phyloP scores from a whole-genome alignment of 64 coral and sea anemone species.

The Montipora foliosa region DNA sequence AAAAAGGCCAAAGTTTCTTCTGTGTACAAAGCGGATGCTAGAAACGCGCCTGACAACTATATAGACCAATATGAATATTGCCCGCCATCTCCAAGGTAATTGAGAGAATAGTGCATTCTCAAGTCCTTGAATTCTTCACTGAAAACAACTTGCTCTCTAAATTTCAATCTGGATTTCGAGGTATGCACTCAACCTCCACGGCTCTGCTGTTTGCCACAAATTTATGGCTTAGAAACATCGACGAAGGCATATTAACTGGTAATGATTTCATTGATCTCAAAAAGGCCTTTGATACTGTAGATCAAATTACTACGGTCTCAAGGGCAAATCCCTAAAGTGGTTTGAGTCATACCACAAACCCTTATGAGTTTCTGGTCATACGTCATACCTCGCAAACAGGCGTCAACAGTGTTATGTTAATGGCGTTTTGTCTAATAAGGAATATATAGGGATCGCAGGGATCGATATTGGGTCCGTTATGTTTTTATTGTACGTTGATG shows the following conservation, averaged over 20 bases:
- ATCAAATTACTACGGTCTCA: too few species aligned
- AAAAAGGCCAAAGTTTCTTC: slow-evolving; percentile 18
- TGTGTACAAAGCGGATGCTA: background rate
- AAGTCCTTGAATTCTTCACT: background rate
- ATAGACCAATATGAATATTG: background rate
- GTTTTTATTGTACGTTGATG: background rate
- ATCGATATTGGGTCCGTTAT: background rate
- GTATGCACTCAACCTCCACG: slow-evolving; percentile 11
- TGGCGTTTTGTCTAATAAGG: background rate
- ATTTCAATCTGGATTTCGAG: background rate
- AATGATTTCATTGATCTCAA: background rate
- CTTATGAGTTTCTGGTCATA: too few species aligned
- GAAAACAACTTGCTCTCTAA: too few species aligned
- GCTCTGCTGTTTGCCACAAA: background rate
- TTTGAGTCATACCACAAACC: background rate
- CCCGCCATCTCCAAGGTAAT: too few species aligned
- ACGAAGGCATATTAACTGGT: background rate
- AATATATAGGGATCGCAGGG: slow-evolving; percentile 1
- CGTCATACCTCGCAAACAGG: too few species aligned
- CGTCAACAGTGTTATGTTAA: background rate
- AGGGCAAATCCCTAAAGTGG: too few species aligned
- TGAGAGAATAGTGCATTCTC: slow-evolving; percentile 8
- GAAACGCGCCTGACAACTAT: background rate
- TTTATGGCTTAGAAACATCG: slow-evolving; percentile 29
- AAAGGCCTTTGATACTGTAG: too few species aligned